Base-by-base conservation (phyloP, 2,888 invertebrate species). In the Pterobdella sp. region DNA sequence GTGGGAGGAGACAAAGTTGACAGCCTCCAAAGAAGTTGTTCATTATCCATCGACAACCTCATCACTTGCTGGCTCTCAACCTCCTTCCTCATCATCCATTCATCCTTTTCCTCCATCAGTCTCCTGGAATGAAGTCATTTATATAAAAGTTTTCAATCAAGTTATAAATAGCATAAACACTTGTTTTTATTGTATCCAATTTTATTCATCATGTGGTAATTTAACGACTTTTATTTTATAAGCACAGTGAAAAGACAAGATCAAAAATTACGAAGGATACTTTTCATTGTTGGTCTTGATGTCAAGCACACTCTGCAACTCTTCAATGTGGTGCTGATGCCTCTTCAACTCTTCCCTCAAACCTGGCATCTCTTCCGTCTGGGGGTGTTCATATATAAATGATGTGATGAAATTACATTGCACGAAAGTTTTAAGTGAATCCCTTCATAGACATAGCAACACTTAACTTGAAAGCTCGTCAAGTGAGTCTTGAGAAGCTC, bases 21-120 rank as follows among this genome's bases (percentile, higher is more conserved):
- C 74, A 94, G 87, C 81, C 90, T 90, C 88, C 92, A 94, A 79
- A 91, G 88, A 1, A 94, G 87, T 84, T 93, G 92, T 84, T 94
- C 94, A 81, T 93, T 93, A 81, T 91, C 88, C 80, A 91, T 90
- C 7, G 76, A 76, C 49, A 74, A 52, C 35, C 92, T 86, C 75
- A 90, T 88, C 79, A 91, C 90, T 77, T 90, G 90, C 80, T 91
- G 90, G 1, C 88, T 86, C 81, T 93, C 90, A 73, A 91, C 88
- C 66, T 89, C 89, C 73, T 89, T 89, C 73, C 80, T 80, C 36
- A 79, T 79, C 80, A 82, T 80, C 72, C 93, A 84, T 66, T 88
- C 87, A 76, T 90, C 88, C 80, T 91, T 90, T 79, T 92, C 89
- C 71, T 87, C 87, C 14, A 87, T 83, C 22, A 90, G 84, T 79